phyloP scores from a whole-genome alignment of 2,797 vertebrate genomes.

The Arctocebus calabarensis region DNA sequence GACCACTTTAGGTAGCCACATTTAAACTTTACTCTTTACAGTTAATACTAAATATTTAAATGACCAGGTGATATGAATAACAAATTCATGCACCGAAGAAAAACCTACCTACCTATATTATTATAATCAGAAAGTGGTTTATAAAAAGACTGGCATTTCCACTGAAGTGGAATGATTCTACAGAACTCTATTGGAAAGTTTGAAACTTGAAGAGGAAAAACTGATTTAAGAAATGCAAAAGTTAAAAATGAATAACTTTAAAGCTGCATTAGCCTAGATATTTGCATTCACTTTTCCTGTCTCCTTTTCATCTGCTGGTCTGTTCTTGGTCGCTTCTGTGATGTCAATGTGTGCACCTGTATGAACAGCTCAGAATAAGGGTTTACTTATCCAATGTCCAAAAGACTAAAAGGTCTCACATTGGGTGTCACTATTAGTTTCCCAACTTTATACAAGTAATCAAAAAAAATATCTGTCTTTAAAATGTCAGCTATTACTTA shows the following conservation, averaged over 20 bases:
- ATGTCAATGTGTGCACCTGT: background rate
- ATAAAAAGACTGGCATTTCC: background rate
- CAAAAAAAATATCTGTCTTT: background rate
- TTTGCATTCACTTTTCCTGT: slow-evolving; percentile 35
- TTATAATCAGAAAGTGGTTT: background rate
- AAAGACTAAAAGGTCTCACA: background rate
- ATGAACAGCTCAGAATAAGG: background rate
- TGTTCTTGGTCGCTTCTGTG: background rate
- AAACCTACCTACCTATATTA: background rate
- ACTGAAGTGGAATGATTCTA: background rate
- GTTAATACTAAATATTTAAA: background rate
- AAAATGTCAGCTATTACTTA: background rate
- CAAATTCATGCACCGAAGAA: background rate
- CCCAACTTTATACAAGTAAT: background rate
- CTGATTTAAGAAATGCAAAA: background rate
- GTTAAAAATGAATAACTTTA: slow-evolving; percentile 33
- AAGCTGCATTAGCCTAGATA: slow-evolving; percentile 4
- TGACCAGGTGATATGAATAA: background rate
- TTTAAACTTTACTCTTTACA: background rate
- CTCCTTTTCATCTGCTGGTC: background rate
- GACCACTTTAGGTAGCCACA: background rate
- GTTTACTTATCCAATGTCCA: background rate
- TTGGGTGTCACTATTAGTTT: background rate
- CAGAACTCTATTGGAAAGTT: background rate
- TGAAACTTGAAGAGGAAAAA: slow-evolving; percentile 3